phyloP scores from a whole-genome alignment of 2,113 vertebrate species.

The Procavia capensis region DNA sequence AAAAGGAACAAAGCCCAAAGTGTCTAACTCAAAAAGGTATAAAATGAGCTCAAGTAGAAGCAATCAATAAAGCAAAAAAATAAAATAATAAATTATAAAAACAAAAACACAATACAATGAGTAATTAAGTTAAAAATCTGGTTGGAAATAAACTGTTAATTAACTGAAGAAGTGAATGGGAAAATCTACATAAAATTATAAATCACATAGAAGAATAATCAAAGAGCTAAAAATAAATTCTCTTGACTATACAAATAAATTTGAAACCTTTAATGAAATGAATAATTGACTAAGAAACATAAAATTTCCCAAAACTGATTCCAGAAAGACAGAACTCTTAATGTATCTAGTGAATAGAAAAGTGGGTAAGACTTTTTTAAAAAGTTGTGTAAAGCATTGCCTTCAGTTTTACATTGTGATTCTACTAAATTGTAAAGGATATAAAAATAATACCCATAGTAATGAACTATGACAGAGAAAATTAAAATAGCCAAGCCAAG shows the following conservation, averaged over 20 bases:
- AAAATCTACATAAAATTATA: neutral
- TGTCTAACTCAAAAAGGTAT: neutral
- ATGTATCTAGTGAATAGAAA: neutral
- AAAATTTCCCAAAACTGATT: neutral
- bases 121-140: conserved; percentile 45
- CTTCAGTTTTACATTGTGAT: neutral
- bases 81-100: neutral
- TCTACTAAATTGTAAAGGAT: neutral
- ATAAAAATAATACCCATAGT: neutral
- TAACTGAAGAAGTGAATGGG: neutral
- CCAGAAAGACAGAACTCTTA: neutral
- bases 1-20: neutral
- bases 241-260: neutral
- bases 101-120: neutral
- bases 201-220: neutral
- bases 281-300: neutral
- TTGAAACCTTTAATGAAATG: neutral
- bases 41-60: conserved; percentile 10
- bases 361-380: neutral
- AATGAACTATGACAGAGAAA: neutral
- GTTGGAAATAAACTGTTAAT: neutral
- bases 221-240: neutral
- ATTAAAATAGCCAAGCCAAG: too few species aligned
- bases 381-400: neutral
- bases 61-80: neutral